phyloP scores from a whole-genome alignment of 2,888 invertebrate genomes.

The Pseudoips prasinana region DNA sequence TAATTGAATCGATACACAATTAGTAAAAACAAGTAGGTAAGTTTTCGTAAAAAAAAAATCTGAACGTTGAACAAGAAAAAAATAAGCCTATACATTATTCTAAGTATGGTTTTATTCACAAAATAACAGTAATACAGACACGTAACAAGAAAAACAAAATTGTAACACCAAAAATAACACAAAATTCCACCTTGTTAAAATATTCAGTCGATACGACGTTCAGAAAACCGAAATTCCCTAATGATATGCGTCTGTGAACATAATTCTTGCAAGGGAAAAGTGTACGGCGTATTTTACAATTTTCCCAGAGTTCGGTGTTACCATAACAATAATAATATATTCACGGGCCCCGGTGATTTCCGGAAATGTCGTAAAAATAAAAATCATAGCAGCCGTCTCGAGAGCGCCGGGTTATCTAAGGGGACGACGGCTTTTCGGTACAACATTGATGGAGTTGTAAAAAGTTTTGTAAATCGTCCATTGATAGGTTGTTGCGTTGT shows the following conservation, averaged over 20 bases:
- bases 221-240: conserved; percentile 65
- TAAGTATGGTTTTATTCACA: too few species aligned
- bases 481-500: conserved; percentile 15
- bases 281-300: conserved; percentile 71
- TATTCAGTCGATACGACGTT: conserved; percentile 51
- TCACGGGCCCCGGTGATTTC: conserved; percentile 74
- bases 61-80: too few species aligned
- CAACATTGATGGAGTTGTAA: conserved; percentile 27
- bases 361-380: conserved; percentile 72
- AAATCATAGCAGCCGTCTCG: conserved; percentile 65
- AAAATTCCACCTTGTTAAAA: conserved; percentile 48
- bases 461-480: conserved; percentile 20
- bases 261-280: conserved; percentile 53
- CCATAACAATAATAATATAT: conserved; percentile 80
- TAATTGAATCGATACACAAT: too few species aligned
- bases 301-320: conserved; percentile 67
- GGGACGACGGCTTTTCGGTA: conserved; percentile 17
- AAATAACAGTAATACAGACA: too few species aligned
- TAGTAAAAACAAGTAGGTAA: too few species aligned
- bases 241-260: conserved; percentile 55
- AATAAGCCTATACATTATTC: too few species aligned
- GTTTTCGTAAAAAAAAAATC: too few species aligned
- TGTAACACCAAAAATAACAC: conserved; percentile 12
- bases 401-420: conserved; percentile 43
- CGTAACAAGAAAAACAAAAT: conserved; percentile 7